Evolutionary conservation across 2,888 invertebrate species (phyloP), one percentile per base, ranked within the genome.

Genomic region (Cantharis flavilabris): DNA sequence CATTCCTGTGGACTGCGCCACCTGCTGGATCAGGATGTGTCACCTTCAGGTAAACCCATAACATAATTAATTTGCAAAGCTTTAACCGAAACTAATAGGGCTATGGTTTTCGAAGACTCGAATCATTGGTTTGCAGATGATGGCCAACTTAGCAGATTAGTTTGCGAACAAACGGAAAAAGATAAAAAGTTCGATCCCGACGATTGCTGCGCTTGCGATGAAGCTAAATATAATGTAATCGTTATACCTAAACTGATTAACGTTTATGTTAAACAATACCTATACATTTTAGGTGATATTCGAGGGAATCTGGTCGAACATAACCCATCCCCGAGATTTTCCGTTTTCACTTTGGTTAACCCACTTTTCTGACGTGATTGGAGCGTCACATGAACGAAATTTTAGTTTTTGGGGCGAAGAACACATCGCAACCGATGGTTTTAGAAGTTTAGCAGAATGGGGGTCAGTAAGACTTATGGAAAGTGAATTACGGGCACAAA

Each of bases 281-380:
- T 20, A 11, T 23, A 16, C 16, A 49, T 81, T 81, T 84, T 82
- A 95, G 95, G 89, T 95, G 87, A 92, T 92, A 87, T 99, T 95
- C 86, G 95, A 98, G 89, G 99, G 99, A 0, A 91, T 97, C 73
- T 99, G 99, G 99, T 98, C 98, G 0, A 92, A 95, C 82, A 93
- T 94, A 85, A 98, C 98, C 0, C 99, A 99, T 88, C 98, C 99
- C 0, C 98, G 96, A 89, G 95, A 98, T 88, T 99, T 96, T 89
- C 99, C 99, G 0, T 92, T 92, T 85, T 95, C 96, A 63, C 90
- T 95, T 80, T 97, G 97, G 94, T 89, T 97, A 79, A 96, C 98
- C 0, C 98, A 98, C 89, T 99, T 99, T 90, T 98, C 98, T 0
- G 98, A 99, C 88, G 93, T 99, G 13, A 96, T 99, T 84, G 98